Percentiles rank a stretch among this genome's conserved stretches.
Conservation (phyloP, 2,888 invertebrate genomes). For the Aphrophora alni region DNA sequence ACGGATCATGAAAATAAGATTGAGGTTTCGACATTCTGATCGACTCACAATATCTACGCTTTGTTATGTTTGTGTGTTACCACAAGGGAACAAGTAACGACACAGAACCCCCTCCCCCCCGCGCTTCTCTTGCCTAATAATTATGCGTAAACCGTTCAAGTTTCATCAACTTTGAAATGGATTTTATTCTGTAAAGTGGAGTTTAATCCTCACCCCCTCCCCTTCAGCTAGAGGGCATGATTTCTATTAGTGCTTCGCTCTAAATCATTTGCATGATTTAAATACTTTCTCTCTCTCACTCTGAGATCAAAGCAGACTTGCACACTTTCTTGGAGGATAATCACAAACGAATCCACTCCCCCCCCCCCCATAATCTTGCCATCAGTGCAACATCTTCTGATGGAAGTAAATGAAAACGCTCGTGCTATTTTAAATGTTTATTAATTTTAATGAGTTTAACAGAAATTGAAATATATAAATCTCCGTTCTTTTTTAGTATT, state of each 20-base stretch:
- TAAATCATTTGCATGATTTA: constrained; percentile 43
- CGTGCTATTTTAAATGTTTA: background rate
- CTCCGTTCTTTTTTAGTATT: background rate
- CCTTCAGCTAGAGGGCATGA: background rate
- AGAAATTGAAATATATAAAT: background rate
- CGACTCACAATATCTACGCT: no score
- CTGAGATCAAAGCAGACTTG: background rate
- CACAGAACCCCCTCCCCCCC: background rate
- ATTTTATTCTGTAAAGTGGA: constrained; percentile 3
- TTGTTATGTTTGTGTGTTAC: background rate
- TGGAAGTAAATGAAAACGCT: background rate
- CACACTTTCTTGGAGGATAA: background rate
- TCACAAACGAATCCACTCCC: background rate
- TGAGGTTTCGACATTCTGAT: no score
- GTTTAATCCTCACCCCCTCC: background rate
- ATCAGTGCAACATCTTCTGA: no score
- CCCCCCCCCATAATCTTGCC: background rate
- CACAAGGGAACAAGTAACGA: background rate
- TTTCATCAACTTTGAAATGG: constrained; percentile 9
- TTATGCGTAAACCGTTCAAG: constrained; percentile 5
- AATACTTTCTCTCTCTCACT: constrained; percentile 10
- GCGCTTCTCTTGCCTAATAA: background rate
- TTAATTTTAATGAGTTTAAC: background rate
- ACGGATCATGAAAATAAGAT: no score
- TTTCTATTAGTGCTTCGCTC: background rate